Conservation (phyloP, 2,888 invertebrate genomes). For the Desoria tigrina region DNA sequence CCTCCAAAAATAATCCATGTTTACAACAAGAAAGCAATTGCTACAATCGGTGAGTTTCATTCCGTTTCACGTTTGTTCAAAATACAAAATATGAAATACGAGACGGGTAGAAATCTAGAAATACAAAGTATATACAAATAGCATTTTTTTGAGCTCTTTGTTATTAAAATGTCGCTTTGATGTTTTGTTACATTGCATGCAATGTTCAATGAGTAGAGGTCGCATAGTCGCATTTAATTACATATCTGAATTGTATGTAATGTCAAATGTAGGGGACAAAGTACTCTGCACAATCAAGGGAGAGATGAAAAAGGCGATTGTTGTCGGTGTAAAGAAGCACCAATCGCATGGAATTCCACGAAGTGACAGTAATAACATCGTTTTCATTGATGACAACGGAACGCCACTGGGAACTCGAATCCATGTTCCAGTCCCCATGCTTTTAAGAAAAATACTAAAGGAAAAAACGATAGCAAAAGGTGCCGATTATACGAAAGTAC, state of each 20-base stretch:
- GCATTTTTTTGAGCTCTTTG: no score
- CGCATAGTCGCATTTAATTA: not conserved
- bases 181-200: not conserved
- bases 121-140: no score
- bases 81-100: no score
- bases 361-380: slow-evolving; percentile 94
- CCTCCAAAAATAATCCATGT: slow-evolving; percentile 92
- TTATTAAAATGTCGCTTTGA: not conserved
- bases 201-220: no score
- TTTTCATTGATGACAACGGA: slow-evolving; percentile 91
- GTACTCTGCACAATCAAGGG: slow-evolving; percentile 92
- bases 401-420: slow-evolving; percentile 93
- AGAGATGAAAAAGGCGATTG: slow-evolving; percentile 88
- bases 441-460: slow-evolving; percentile 79
- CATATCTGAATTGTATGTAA: not conserved
- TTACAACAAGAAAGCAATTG: slow-evolving; percentile 73
- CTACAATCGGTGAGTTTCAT: slow-evolving; percentile 62
- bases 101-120: no score
- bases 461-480: slow-evolving; percentile 77
- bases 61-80: not conserved
- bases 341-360: slow-evolving; percentile 80
- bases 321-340: slow-evolving; percentile 82
- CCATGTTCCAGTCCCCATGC: slow-evolving; percentile 89
- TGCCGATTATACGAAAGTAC: slow-evolving; percentile 86
- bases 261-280: slow-evolving; percentile 69